These are phyloP conservation scores for Salvelinus alpinus DNA, from an alignment of 2,113 vertebrate genomes.

Conservation along the genomic window DNA sequence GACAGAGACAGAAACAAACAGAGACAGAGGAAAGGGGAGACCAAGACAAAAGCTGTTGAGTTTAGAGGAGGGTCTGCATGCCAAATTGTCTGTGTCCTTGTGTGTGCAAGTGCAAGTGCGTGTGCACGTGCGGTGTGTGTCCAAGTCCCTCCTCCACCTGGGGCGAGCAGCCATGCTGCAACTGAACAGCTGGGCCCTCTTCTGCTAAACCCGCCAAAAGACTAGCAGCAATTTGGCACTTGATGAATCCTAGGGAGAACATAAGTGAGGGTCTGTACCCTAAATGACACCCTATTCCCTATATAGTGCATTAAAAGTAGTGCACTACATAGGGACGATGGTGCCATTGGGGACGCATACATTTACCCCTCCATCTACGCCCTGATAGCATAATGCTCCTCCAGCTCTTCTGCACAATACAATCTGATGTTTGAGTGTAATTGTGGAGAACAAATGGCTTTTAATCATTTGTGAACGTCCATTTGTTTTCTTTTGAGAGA, in stretches of 20 bases:
- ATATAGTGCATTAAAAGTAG: too few relatives aligned
- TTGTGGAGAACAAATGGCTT: slow-evolving; percentile 38
- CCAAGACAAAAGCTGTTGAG: slow-evolving; percentile 14
- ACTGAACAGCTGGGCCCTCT: slow-evolving; percentile 58
- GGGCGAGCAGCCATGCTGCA: slow-evolving; percentile 35
- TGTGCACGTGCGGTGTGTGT: background rate
- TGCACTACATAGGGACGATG: too few relatives aligned
- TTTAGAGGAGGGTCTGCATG: slow-evolving; percentile 1
- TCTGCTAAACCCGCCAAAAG: slow-evolving; percentile 22
- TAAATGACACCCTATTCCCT: too few relatives aligned
- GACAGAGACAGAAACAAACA: slow-evolving; percentile 19
- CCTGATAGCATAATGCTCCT: slow-evolving; percentile 16
- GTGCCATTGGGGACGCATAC: too few relatives aligned
- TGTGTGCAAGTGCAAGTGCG: background rate
- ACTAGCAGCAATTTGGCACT: slow-evolving; percentile 62
- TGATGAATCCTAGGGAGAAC: slow-evolving; percentile 56
- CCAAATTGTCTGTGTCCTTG: background rate
- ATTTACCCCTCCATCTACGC: slow-evolving; percentile 33
- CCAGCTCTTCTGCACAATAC: slow-evolving; percentile 22
- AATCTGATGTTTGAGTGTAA: slow-evolving; percentile 37
- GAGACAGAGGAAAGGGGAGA: slow-evolving; percentile 14
- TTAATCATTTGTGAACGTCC: slow-evolving; percentile 39
- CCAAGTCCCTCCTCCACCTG: slow-evolving; percentile 1
- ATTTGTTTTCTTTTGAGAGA: slow-evolving; percentile 36
- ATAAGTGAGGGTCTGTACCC: slow-evolving; percentile 1